These are phyloP conservation scores for Kryptopterus vitreolus DNA, from an alignment of 2,797 vertebrate genomes.

Conservation along the genomic window DNA sequence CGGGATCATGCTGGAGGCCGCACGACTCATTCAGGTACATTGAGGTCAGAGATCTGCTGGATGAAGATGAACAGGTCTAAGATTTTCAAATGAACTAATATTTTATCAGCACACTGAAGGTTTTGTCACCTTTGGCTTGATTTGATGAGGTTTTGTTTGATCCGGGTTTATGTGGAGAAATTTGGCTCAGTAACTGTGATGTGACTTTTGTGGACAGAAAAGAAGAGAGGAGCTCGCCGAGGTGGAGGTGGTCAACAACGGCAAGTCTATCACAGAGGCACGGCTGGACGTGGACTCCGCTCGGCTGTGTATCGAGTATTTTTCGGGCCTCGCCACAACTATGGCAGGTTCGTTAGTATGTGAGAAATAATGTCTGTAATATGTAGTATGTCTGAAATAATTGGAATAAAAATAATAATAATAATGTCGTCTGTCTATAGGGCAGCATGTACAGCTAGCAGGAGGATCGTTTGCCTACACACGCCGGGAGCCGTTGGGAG, in stretches of 20 bases:
- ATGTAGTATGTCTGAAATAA: no score
- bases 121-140: background rate
- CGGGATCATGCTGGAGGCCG: slow-evolving; percentile 86
- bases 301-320: slow-evolving; percentile 90
- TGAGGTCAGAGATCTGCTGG: background rate
- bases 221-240: slow-evolving; percentile 76
- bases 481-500: slow-evolving; percentile 89
- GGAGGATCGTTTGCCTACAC: slow-evolving; percentile 94
- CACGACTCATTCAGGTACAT: slow-evolving; percentile 85
- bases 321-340: slow-evolving; percentile 82
- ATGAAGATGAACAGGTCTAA: background rate
- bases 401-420: no score
- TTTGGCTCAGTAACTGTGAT: background rate
- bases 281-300: slow-evolving; percentile 84
- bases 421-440: slow-evolving; percentile 61
- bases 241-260: slow-evolving; percentile 90
- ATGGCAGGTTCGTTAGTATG: slow-evolving; percentile 74
- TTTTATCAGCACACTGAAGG: background rate
- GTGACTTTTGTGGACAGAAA: slow-evolving; percentile 69
- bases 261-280: slow-evolving; percentile 92
- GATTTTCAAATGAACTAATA: no score
- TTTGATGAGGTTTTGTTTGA: background rate
- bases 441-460: slow-evolving; percentile 88
- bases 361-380: no score
- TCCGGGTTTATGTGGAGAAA: background rate